A percentile compares a stretch with the other conserved stretches of the same genome.
Evolutionary conservation across 2,113 vertebrate species (phyloP).

Genomic region (Thinocorus orbignyianus): DNA sequence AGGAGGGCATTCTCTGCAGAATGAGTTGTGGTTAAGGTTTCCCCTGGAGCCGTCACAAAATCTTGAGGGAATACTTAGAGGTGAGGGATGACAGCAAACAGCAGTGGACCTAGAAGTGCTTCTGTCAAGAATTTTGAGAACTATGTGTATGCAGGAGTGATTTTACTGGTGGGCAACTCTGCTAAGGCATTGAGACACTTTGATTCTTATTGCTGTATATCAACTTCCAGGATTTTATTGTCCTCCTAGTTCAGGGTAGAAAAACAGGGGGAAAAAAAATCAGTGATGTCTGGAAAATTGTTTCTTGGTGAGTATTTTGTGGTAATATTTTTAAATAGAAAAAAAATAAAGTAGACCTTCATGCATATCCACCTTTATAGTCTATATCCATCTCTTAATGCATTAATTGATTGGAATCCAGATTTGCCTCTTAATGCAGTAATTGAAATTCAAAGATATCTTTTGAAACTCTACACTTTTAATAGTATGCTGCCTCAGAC

Average conservation of each 20-base stretch:
- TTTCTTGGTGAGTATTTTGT: background rate
- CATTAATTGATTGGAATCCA: background rate
- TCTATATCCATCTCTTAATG: background rate
- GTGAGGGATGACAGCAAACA: background rate
- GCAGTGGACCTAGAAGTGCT: background rate
- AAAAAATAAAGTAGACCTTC: background rate
- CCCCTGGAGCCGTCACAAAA: background rate
- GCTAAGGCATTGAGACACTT: background rate
- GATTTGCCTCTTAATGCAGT: background rate
- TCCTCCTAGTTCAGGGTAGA: background rate
- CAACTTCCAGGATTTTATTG: background rate
- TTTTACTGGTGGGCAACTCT: background rate
- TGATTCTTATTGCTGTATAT: background rate
- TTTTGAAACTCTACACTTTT: background rate
- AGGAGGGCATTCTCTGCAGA: rapidly evolving
- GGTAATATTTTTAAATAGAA: background rate
- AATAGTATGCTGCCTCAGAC: background rate
- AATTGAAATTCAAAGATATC: background rate
- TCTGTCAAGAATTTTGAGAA: background rate
- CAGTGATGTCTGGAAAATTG: background rate
- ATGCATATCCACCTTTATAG: background rate
- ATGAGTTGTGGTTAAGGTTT: background rate
- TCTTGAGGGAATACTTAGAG: background rate
- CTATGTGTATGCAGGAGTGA: background rate
- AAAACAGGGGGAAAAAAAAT: background rate